These are phyloP conservation scores for Amphiprion ocellaris DNA, from an alignment of 2,113 vertebrate species.

Conservation along the genomic window DNA sequence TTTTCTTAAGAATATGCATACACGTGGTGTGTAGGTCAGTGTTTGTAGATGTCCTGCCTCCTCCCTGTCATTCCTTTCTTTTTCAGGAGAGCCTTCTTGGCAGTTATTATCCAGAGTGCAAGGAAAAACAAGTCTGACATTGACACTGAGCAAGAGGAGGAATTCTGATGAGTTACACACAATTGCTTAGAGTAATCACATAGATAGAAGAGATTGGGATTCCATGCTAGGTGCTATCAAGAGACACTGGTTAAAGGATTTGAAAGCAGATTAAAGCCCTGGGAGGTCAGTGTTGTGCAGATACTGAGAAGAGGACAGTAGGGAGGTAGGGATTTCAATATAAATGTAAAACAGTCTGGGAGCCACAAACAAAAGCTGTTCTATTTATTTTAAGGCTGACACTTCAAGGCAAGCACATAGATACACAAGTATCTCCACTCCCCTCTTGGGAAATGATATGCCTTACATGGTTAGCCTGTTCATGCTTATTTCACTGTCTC, in stretches of 20 bases:
- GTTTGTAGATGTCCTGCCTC: neutral
- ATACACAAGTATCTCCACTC: conserved; percentile 5
- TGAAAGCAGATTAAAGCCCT: conserved; percentile 60
- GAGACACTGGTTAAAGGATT: conserved; percentile 42
- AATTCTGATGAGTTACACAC: conserved; percentile 35
- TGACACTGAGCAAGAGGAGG: conserved; percentile 44
- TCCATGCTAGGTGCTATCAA: conserved; percentile 20
- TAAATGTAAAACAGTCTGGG: conserved; percentile 77
- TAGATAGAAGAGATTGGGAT: conserved; percentile 16
- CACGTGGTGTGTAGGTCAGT: neutral
- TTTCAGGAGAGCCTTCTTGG: conserved; percentile 24
- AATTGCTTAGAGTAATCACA: conserved; percentile 35
- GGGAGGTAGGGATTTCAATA: conserved; percentile 72
- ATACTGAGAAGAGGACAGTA: conserved; percentile 32
- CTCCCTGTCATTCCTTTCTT: neutral
- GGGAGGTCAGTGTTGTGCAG: conserved; percentile 49
- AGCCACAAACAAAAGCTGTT: conserved; percentile 53
- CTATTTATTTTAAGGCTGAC: conserved; percentile 54
- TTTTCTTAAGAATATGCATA: neutral
- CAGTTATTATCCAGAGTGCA: conserved; percentile 4
- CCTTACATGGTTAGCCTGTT: conserved; percentile 9
- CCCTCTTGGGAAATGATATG: conserved; percentile 11
- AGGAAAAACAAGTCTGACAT: conserved; percentile 46
- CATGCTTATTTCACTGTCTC: conserved; percentile 8
- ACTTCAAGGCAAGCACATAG: conserved; percentile 27